These are phyloP conservation scores for Rhamphomyia laevipes DNA, from an alignment of 2,888 invertebrate genomes.

Conservation along the genomic window DNA sequence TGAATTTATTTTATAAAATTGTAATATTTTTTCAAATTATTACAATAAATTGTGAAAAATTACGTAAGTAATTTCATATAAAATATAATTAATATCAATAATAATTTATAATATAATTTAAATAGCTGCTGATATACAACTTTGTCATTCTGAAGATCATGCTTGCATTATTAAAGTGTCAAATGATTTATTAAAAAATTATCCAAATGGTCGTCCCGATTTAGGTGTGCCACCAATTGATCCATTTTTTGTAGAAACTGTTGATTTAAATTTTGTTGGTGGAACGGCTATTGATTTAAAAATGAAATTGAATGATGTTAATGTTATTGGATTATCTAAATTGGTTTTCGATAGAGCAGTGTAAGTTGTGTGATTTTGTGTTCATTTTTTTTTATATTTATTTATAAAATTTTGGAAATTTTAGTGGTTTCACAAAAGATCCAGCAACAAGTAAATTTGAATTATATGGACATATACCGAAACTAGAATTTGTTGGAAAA, in stretches of 20 bases:
- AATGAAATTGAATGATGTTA: slow-evolving; percentile 8
- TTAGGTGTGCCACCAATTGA: slow-evolving; percentile 9
- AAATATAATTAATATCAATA: too few species aligned
- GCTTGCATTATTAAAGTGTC: slow-evolving; percentile 10
- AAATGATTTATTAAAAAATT: slow-evolving; percentile 9
- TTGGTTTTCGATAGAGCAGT: neutral
- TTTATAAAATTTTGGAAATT: neutral
- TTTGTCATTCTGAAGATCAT: slow-evolving; percentile 13
- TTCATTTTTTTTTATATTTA: too few species aligned
- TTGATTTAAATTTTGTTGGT: slow-evolving; percentile 3
- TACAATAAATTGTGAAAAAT: too few species aligned
- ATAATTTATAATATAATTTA: too few species aligned
- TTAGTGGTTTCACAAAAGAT: slow-evolving; percentile 27
- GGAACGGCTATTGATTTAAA: slow-evolving; percentile 4
- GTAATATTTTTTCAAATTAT: too few species aligned
- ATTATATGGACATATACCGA: slow-evolving; percentile 30
- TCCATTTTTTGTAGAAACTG: slow-evolving; percentile 7
- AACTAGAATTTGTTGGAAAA: slow-evolving; percentile 25
- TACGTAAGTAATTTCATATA: too few species aligned
- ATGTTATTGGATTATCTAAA: slow-evolving; percentile 9
- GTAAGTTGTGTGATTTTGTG: neutral
- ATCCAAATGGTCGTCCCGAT: slow-evolving; percentile 13
- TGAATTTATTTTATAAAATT: too few species aligned
- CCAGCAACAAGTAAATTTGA: slow-evolving; percentile 32
- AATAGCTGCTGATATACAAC: slow-evolving; percentile 12